Evolutionary conservation across 1,140 invertebrate genomes (phyloP), one percentile per base, ranked within the genome.

Genomic region (Drosophila parvula): DNA sequence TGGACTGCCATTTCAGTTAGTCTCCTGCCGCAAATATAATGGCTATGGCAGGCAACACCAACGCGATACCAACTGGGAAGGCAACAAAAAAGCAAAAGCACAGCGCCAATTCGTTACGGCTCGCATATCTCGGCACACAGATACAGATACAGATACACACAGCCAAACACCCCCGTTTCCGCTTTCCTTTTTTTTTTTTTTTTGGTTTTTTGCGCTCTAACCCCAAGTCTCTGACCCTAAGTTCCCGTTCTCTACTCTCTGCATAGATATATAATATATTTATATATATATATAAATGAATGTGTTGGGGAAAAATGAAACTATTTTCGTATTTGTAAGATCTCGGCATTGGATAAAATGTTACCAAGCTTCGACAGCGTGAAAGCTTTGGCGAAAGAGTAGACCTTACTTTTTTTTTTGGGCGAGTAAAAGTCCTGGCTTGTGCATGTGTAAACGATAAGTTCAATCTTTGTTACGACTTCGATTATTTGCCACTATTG

Each of bases 291-390:
- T 32, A 27, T 34, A 44, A n/a, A 40, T 34, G 27, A 12, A 32
- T 53, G 12, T 53, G 10, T 44, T 22, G 22, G 62, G 68, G 36
- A 61, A 61, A 80, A 60, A 51, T 71, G 58, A 68, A 83, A 89
- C 84, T 88, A 83, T 88, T 88, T 70, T 80, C 73, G 74, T 83
- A 68, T 83, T 88, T 79, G 76, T 61, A 88, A 78, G 83, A 88
- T 88, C 77, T 88, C 34, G 41, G 61, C 64, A 43, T 80, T 32
- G 79, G 83, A 88, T 88, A 88, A 80, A 88, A 77, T 65, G 67
- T 53, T 83, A 51, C 70, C 60, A 56, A 79, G 61, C 67, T 71
- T 58, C 67, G 59, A 62, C 70, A 69, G 62, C 51, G 47, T 71
- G 57, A 86, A 79, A 82, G 79, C 75, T 60, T 67, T 65, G 64